Percentiles rank a stretch among this genome's conserved stretches.
Evolutionary conservation across 1,140 invertebrate species (phyloP).

Genomic region (Nephila pilipes): DNA sequence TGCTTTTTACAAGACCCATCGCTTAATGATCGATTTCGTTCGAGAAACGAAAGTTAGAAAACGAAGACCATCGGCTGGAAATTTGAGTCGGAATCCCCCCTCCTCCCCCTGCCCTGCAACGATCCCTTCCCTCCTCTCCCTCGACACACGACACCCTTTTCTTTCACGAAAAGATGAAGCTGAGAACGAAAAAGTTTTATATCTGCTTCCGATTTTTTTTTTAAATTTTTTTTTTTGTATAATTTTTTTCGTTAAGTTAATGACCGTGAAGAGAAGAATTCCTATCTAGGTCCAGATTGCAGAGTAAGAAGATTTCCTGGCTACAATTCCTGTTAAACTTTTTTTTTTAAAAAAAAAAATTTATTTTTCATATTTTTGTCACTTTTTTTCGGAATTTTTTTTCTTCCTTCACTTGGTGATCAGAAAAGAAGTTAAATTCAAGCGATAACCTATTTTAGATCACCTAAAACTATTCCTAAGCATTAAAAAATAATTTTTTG

Average conservation of each 20-base stretch:
- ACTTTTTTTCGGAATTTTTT: background rate
- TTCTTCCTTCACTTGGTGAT: background rate
- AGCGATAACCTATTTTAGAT: constrained; percentile 21
- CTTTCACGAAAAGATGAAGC: constrained; percentile 41
- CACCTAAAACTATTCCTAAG: constrained; percentile 12
- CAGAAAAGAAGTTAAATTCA: constrained; percentile 7
- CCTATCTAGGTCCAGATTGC: constrained; percentile 45
- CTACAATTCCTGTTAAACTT: constrained; percentile 46
- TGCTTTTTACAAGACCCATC: constrained; percentile 59
- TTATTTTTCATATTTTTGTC: constrained; percentile 1
- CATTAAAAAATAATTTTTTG: background rate
- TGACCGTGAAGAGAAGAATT: constrained; percentile 70
- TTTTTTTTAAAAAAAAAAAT: constrained; percentile 15
- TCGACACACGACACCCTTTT: constrained; percentile 31
- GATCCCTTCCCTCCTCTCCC: background rate
- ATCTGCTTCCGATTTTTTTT: constrained; percentile 42
- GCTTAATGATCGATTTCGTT: constrained; percentile 58
- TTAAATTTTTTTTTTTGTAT: background rate
- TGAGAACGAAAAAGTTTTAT: constrained; percentile 51
- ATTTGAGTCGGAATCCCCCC: constrained; percentile 52
- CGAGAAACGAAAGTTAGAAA: constrained; percentile 55
- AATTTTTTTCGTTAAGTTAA: constrained; percentile 68
- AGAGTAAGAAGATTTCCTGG: constrained; percentile 36
- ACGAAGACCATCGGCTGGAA: constrained; percentile 65
- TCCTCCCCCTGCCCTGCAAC: background rate